Evolutionary conservation across 2,888 invertebrate species (phyloP).

Genomic region (Mythimna albipuncta): DNA sequence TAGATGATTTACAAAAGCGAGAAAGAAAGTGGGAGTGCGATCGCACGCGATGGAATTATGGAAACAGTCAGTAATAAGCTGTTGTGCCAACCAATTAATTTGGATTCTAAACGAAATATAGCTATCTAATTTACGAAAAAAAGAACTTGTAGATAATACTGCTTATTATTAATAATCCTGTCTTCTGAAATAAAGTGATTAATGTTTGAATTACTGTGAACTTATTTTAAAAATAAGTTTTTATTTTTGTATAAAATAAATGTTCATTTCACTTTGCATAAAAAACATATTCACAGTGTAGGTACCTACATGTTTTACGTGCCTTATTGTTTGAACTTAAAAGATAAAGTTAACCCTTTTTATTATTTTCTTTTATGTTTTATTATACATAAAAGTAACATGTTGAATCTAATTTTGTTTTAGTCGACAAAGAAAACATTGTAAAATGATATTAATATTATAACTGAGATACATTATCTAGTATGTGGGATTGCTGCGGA

Average conservation of each 20-base stretch:
- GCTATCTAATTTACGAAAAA: background rate
- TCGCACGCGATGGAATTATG: too few species aligned
- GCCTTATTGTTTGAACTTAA: conserved; percentile 11
- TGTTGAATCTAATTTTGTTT: background rate
- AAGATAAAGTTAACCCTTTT: background rate
- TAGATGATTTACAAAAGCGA: too few species aligned
- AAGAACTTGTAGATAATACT: background rate
- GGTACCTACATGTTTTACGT: background rate
- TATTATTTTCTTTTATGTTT: background rate
- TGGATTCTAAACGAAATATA: too few species aligned
- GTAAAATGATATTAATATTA: background rate
- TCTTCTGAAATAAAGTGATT: background rate
- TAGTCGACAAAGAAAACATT: background rate
- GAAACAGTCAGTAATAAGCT: too few species aligned
- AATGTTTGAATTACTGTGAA: background rate
- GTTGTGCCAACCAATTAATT: too few species aligned
- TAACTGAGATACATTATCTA: too few species aligned
- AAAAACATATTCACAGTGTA: background rate
- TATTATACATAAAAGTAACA: background rate
- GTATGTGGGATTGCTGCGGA: background rate
- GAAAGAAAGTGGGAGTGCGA: too few species aligned
- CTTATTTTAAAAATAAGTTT: conserved; percentile 1
- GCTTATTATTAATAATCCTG: background rate
- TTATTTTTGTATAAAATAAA: conserved; percentile 1
- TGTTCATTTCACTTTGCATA: background rate